Evolutionary conservation across 2,888 invertebrate genomes (phyloP).

Genomic region (Spilarctia lutea): DNA sequence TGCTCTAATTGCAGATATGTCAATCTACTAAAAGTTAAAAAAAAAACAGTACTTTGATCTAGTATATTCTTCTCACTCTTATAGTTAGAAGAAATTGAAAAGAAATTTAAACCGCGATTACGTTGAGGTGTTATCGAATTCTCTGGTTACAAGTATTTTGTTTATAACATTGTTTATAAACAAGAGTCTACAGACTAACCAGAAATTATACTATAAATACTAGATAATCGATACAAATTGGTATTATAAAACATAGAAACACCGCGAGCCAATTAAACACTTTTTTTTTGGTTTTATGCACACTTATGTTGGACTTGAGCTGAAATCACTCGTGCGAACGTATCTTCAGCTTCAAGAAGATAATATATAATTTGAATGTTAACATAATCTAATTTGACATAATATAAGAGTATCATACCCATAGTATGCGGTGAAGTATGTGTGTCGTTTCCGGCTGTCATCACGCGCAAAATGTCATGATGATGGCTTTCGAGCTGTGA

Average conservation of each 20-base stretch:
- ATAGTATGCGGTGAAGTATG: neutral
- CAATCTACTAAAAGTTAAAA: neutral
- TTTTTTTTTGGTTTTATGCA: too few species aligned
- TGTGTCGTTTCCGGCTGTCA: constrained; percentile 15
- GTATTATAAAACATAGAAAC: too few species aligned
- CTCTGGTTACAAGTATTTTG: neutral
- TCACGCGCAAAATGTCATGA: constrained; percentile 9
- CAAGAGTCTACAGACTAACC: too few species aligned
- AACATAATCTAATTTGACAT: neutral
- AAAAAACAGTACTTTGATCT: neutral
- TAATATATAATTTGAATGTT: neutral
- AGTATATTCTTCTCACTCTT: too few species aligned
- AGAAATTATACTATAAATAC: neutral
- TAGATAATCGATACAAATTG: neutral
- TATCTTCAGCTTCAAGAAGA: neutral
- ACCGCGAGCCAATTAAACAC: too few species aligned
- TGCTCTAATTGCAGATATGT: constrained; percentile 16
- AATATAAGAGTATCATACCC: neutral
- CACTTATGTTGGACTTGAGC: too few species aligned
- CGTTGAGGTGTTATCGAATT: neutral
- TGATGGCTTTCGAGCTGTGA: constrained; percentile 3
- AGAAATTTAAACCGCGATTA: neutral
- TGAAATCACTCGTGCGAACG: neutral
- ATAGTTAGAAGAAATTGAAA: too few species aligned
- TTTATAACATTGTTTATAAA: too few species aligned